Evolutionary conservation across 2,888 invertebrate genomes (phyloP), one percentile per base, ranked within the genome.

Genomic region (Synanthedon vespiformis): DNA sequence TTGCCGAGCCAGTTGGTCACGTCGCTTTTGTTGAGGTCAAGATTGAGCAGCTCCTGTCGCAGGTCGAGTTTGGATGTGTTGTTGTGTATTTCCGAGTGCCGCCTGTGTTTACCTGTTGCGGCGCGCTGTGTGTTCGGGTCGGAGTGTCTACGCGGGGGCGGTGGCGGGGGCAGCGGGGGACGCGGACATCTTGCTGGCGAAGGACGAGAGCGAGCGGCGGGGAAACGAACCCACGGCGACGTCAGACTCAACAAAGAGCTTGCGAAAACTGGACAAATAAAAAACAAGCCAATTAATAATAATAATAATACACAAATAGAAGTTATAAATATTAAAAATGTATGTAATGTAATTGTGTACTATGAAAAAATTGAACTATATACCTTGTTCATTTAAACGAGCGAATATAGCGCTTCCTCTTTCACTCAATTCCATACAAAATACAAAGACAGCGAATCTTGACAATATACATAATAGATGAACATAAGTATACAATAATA

Each of bases 171-270:
- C 57, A 78, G 78, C 56, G 65, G 70, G 70, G 72, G 78, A 72
- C 68, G 89, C 72, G 72, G 94, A 91, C 92, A 93, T 92, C 88
- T 93, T 94, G 69, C 92, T 92, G 66, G 76, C 77, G 73, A 94
- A 89, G 72, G 94, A 90, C 70, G 94, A 93, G 72, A 94, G 89
- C 85, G 93, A 92, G 83, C 93, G 92, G 70, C 94, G 91, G 72
- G 94, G 93, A 89, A 94, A 94, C 72, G 91, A 91, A 68, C 92
- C 90, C 77, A 91, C 90, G 82, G 89, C 78, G 85, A 90, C 88
- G 81, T 90, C 90, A 82, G 91, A 90, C 81, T 95, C 95, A 80
- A 93, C 93, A 90, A 95, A 95, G 80, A 95, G 89, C 88, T 95
- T 94, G 79, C 95, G 94, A 91, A 95, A 95, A 90, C 95, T 95